Evolutionary conservation across 2,888 invertebrate species (phyloP), one percentile per base, ranked within the genome.

Genomic region (Xanthorhoe spadicearia): DNA sequence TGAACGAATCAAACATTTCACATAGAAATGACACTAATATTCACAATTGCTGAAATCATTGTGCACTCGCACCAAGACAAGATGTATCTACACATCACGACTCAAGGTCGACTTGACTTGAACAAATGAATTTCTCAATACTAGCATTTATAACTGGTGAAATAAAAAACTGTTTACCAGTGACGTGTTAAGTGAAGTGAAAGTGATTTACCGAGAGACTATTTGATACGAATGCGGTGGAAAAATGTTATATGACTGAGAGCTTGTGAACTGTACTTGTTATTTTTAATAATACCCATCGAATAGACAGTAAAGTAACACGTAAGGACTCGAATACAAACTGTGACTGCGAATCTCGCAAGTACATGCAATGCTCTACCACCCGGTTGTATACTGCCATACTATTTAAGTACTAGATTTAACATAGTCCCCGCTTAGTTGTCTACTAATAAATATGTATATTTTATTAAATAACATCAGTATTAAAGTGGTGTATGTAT

Each of bases 401-500:
- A 92, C 87, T 90, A 90, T 80, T 78, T 90, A 91, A 87, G 89
- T 88, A 84, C 74, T 88, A 88, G 85, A 79, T 86, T 80, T 85
- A 89, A 86, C 83, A 84, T 89, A 89, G 87, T 85, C 82, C 86
- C 88, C 82, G 88, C 88, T 89, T 90, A 92, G 89, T 83, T 86
- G 83, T 84, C 80, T 88, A 87, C 86, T 86, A 80, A 77, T 23
- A 77, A 83, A 81, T 84, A 84, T 84, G 81, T 83, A 83, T 81
- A 83, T 85, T 85, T 55, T 55, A 55, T 49, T 28, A 17, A 35
- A 79, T 89, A 86, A 89, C 90, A 85, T 87, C 89, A 92, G 92
- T 92, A 92, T 92, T 92, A 92, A 87, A 89, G 86, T 87, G 90
- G 86, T 90, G 92, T 90, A 90, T 90, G 89, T 90, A 88, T 88